Evolutionary conservation across 2,113 vertebrate genomes (phyloP), one percentile per base, ranked within the genome.

Genomic region (Nyctibius bracteatus): DNA sequence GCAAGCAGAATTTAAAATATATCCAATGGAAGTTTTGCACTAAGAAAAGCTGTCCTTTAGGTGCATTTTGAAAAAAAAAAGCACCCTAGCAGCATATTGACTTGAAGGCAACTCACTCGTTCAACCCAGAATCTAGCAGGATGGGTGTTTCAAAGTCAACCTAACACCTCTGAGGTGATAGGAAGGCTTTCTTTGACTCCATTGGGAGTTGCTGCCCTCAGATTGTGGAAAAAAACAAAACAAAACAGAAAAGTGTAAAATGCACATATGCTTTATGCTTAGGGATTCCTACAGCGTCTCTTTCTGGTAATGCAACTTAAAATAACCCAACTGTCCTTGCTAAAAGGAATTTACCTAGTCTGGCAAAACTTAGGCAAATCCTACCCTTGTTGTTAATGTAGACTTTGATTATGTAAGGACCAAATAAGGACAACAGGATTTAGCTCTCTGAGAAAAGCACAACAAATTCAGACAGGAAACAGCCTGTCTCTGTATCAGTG

Each of bases 381-480:
- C 19, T 63, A 31, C 10, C 22, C 22, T 80, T 55, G 41, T 58
- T 58, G 8, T 58, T 90, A 90, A 66, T 52, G 30, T 86, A 77
- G 9, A 46, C 16, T 87, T 59, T 63, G 33, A 65, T 6, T 39
- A 49, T 21, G 3, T 57, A 79, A 55, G 30, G 46, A 75, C 41
- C 19, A 77, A 93, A 78, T 52, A 73, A 86, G 44, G 54, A 80
- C 46, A 93, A 80, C 25, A 81, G 57, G 65, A 93, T 88, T 90
- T 85, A 57, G 28, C 21, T 61, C 52, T 86, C 81, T 89, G 54
- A 94, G 47, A 59, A 88, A 67, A 91, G 49, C 55, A 83, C 55
- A 74, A 81, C 74, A 88, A 87, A 58, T 33, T 71, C 3, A 73
- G 66, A 35, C 83, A 97, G 96, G 97, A 98, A 98, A 79, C 68